Evolutionary conservation across 2,797 vertebrate genomes (phyloP), one percentile per base, ranked within the genome.

Genomic region (Malurus leucopterus): DNA sequence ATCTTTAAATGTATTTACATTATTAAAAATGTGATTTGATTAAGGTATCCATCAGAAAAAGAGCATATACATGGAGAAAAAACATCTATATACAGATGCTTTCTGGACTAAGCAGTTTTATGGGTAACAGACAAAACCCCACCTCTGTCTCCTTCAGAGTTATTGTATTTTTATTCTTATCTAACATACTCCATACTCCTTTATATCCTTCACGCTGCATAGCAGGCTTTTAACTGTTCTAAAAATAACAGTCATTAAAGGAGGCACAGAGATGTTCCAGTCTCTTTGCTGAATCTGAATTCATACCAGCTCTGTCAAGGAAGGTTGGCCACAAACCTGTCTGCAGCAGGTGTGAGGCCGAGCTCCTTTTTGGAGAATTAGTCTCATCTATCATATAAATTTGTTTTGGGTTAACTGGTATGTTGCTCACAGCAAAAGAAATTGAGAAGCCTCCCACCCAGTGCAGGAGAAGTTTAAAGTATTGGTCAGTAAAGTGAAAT

Each of bases 181-280:
- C 75, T 81, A 84, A 77, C 65, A 69, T 9, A 77, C 62, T 89
- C 47, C 49, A 54, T 38, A 69, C 62, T 88, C 67, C 38, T 71
- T 93, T 86, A 76, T 76, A 95, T 74, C 77, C 75, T 95, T 95
- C 87, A 88, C 3, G 19, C 70, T 86, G 65, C 80, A 80, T 50
- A 87, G 72, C 61, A 93, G 81, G 76, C 80, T 95, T 94, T 97
- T 84, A 95, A 83, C 84, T 69, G 57, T 81, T 91, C 90, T 95
- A 95, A 95, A 96, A 96, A 94, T 61, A 95, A 87, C 51, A 47
- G 69, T 86, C 84, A 87, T 41, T 34, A 91, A 94, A 82, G 46
- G 81, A 94, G 80, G 91, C 70, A 65, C 43, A 85, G 73, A 91
- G 92, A 88, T 49, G 88, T 90, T 91, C 54, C 86, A 88, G 55